These are phyloP conservation scores for Petromus typicus DNA, from an alignment of 2,113 vertebrate genomes.

Conservation along the genomic window DNA sequence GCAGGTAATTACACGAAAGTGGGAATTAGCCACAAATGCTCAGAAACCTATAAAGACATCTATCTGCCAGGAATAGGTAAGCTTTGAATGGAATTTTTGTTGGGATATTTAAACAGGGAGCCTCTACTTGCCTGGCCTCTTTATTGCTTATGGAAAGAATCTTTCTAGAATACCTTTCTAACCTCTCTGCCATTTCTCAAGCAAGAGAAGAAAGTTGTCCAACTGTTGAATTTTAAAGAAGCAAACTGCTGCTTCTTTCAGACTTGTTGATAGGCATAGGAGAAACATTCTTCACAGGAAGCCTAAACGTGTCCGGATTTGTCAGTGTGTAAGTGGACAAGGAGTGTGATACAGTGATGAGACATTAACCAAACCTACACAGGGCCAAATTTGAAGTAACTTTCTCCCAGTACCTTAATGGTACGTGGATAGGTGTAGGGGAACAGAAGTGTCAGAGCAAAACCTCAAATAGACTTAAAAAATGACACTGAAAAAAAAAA, in stretches of 20 bases:
- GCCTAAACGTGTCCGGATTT: background rate
- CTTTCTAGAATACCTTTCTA: background rate
- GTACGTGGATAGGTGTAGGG: background rate
- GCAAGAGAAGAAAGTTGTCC: background rate
- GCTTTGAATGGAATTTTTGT: background rate
- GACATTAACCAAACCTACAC: background rate
- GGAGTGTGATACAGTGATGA: background rate
- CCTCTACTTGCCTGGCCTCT: background rate
- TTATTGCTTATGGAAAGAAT: background rate
- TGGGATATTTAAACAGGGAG: background rate
- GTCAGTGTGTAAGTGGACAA: background rate
- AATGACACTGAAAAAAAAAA: background rate
- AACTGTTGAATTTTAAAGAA: slow-evolving; percentile 34
- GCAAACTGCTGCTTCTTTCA: background rate
- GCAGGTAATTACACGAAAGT: background rate
- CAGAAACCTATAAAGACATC: background rate
- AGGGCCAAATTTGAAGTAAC: background rate
- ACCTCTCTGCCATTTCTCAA: background rate
- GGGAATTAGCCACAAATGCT: background rate
- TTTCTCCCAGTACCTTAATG: too few relatives aligned
- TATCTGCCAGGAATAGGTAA: background rate
- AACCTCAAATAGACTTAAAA: background rate
- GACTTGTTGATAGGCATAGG: background rate
- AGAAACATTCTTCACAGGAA: background rate
- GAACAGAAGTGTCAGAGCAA: background rate